Evolutionary conservation across 35 echinoderm and acorn worm species (phyloP).

Genomic region (Nesometra sesokonis): DNA sequence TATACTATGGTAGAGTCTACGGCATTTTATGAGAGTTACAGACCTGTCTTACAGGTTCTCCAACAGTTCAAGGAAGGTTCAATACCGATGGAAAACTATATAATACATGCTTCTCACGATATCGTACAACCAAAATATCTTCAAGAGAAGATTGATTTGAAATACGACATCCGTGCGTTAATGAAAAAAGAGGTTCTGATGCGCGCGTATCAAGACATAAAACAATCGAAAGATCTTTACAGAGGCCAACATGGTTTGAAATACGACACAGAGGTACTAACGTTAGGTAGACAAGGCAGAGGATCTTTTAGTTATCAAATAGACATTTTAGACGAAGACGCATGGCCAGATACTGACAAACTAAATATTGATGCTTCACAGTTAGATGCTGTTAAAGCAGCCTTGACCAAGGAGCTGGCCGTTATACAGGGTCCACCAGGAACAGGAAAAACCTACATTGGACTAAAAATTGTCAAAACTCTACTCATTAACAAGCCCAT

Average conservation of each 20-base stretch:
- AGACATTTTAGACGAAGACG: not conserved
- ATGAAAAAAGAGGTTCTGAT: not conserved
- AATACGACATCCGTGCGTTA: constrained; percentile 6
- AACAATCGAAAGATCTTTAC: not conserved
- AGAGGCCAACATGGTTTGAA: not conserved
- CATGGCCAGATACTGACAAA: constrained; percentile 39
- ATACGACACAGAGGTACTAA: no score
- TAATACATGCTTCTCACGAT: constrained; percentile 5
- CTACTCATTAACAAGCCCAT: constrained; percentile 29
- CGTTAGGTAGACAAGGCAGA: no score
- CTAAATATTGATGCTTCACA: constrained; percentile 63
- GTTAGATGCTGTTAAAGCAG: constrained; percentile 43
- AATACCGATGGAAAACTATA: constrained; percentile 54
- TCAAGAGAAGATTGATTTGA: not conserved
- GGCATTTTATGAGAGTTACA: constrained; percentile 78
- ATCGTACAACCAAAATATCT: constrained; percentile 40
- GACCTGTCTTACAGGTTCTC: constrained; percentile 54
- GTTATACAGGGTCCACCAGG: constrained; percentile 95
- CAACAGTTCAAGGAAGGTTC: constrained; percentile 20
- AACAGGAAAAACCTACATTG: constrained; percentile 89
- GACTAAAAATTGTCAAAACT: constrained; percentile 62
- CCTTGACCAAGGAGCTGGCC: constrained; percentile 49
- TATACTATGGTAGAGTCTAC: constrained; percentile 62
- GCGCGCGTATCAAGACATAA: not conserved
- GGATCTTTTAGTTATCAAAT: not conserved